phyloP scores from a whole-genome alignment of 2,113 vertebrate genomes.

The Sinocyclocheilus grahami region DNA sequence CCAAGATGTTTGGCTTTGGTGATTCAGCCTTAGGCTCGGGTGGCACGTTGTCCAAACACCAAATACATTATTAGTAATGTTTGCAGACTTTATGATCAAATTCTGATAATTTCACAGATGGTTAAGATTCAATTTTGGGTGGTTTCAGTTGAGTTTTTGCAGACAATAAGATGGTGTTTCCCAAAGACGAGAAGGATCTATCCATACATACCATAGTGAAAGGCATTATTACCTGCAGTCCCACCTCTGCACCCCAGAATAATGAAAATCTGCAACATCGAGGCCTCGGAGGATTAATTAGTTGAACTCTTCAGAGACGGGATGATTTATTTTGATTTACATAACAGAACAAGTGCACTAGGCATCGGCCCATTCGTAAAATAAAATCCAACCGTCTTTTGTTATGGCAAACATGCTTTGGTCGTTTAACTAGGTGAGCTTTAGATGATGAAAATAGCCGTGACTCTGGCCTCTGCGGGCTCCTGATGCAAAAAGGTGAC shows the following conservation, averaged over 20 bases:
- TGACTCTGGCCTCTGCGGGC: slow-evolving; percentile 41
- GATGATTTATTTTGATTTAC: slow-evolving; percentile 83
- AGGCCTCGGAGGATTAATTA: slow-evolving; percentile 90
- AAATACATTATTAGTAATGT: too few relatives aligned
- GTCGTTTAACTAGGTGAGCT: slow-evolving; percentile 54
- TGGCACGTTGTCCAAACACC: too few relatives aligned
- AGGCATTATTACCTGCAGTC: slow-evolving; percentile 80
- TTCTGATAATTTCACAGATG: neutral
- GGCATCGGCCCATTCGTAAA: slow-evolving; percentile 78
- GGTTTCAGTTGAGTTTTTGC: neutral
- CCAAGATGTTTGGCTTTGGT: neutral
- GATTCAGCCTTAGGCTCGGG: neutral
- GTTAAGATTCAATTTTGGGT: neutral
- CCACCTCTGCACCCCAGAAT: slow-evolving; percentile 82
- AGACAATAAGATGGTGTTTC: slow-evolving; percentile 17
- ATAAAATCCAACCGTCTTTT: slow-evolving; percentile 84
- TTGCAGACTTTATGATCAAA: neutral
- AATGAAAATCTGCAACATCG: slow-evolving; percentile 84
- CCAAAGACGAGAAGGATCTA: slow-evolving; percentile 63
- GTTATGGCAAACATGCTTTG: slow-evolving; percentile 61
- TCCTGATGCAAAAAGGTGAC: slow-evolving; percentile 53
- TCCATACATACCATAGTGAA: slow-evolving; percentile 62
- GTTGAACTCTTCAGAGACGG: slow-evolving; percentile 84
- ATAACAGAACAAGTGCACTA: slow-evolving; percentile 83
- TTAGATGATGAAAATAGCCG: slow-evolving; percentile 48